Conservation (phyloP, 2,797 vertebrate genomes). For the Hoplostethus atlanticus region DNA sequence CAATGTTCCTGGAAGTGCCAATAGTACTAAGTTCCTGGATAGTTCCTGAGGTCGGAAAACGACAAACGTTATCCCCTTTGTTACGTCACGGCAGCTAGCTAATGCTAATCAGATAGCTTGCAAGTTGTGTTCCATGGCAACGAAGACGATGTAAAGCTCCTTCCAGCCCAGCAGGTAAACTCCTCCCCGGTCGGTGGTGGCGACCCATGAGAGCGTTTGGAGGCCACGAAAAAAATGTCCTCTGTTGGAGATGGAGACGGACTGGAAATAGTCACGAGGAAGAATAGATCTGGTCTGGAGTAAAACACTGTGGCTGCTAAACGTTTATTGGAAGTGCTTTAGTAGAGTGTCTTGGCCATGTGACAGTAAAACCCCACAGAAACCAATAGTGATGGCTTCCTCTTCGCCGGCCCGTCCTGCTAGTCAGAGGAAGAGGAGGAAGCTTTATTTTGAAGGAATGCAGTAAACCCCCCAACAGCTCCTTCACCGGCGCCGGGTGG, state of each 20-base stretch:
- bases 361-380: constrained; percentile 70
- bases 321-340: constrained; percentile 71
- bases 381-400: constrained; percentile 63
- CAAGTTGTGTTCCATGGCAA: no score
- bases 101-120: no score
- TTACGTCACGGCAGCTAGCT: no score
- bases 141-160: no score
- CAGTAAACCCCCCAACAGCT: constrained; percentile 52
- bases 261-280: constrained; percentile 46
- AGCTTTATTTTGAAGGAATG: constrained; percentile 43
- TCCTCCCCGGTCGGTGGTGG: no score
- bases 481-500: constrained; percentile 52
- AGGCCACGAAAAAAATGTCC: no score
- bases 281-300: constrained; percentile 46
- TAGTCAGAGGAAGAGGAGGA: constrained; percentile 57
- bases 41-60: no score
- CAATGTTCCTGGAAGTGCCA: no score
- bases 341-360: constrained; percentile 61
- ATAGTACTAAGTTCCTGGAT: no score
- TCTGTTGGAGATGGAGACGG: not conserved
- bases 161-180: no score
- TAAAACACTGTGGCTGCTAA: constrained; percentile 65
- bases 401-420: constrained; percentile 52
- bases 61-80: no score
- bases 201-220: no score